Conservation (phyloP, 1,140 invertebrate species). For the Cataglyphis hispanica region DNA sequence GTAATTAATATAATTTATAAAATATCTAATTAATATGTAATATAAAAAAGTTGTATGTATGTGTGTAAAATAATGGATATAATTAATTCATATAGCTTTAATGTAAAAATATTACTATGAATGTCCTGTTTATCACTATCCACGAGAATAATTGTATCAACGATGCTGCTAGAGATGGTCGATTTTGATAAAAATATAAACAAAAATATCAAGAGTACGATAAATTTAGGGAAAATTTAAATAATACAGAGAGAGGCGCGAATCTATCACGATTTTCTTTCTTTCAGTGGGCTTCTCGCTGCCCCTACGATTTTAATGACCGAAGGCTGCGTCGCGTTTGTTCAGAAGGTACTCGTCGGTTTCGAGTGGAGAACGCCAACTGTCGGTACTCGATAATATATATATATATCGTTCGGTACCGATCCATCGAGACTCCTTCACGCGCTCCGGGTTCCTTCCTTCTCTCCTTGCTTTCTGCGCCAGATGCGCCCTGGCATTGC, state of each 20-base stretch:
- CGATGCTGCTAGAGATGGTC: not conserved
- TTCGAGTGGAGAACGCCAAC: constrained; percentile 85
- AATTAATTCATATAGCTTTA: not conserved
- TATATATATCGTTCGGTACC: constrained; percentile 52
- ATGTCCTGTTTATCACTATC: not conserved
- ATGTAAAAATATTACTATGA: constrained; percentile 39
- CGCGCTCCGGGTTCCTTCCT: not conserved
- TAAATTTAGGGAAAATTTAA: constrained; percentile 50
- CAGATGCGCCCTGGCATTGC: constrained; percentile 44
- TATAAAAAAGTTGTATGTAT: not conserved
- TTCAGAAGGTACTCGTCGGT: constrained; percentile 72
- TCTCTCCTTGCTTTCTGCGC: not conserved
- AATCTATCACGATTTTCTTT: constrained; percentile 18
- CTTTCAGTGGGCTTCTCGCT: constrained; percentile 32
- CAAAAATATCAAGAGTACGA: not conserved
- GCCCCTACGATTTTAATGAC: constrained; percentile 75
- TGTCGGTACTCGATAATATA: constrained; percentile 83
- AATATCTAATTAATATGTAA: not conserved
- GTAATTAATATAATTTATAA: not conserved
- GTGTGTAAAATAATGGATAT: not conserved
- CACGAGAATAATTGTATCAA: constrained; percentile 3
- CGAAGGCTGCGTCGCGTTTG: constrained; percentile 67
- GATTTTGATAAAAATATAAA: not conserved
- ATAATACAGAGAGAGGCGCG: not conserved
- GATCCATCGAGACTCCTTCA: constrained; percentile 38